Evolutionary conservation across 2,797 vertebrate genomes (phyloP), one percentile per base, ranked within the genome.

Genomic region (Decapterus maruadsi): DNA sequence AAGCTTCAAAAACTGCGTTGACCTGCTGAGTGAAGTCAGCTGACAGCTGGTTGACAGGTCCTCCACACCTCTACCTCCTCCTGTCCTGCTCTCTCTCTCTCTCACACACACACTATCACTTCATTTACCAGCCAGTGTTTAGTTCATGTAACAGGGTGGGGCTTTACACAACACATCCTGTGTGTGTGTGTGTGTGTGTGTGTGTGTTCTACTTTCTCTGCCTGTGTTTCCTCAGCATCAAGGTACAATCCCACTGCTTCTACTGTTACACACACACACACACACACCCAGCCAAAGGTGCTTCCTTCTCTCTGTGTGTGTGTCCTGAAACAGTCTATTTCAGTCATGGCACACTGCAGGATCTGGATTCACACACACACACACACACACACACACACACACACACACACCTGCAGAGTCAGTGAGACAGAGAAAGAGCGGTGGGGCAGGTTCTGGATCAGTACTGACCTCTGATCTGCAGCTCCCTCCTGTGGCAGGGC

Each of bases 261-360:
- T 34, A 60, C 75, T 84, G 68, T 68, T 8, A 40, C 38, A 40
- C 38, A 40, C 38, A 40, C 38, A 38, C 36, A 38, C 46, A 48
- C 59, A 58, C 48, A 31, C 51, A 34, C 38, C 59, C 42, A 65
- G 82, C 72, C 75, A 65, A 55, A 78, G 68, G 82, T 68, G 9
- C 10, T 66, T 68, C 71, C 67, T 54, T 55, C 70, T 75, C 66
- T 0, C 77, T 26, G 26, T 34, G 66, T 69, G 68, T 74, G 80
- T 56, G 76, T 80, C 79, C 77, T 82, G 62, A 82, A 77, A 70
- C 55, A n/a, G 57, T 71, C 65, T 71, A 77, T 79, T 82, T 82
- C 79, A 72, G 70, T 72, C 77, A 0, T 13, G 58, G 22, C 2
- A 40, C 48, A 1, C 65, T 57, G 68, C 71, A 74, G 80, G 75